phyloP scores from a whole-genome alignment of 2,888 invertebrate species.

The Hypolimnas misippus region DNA sequence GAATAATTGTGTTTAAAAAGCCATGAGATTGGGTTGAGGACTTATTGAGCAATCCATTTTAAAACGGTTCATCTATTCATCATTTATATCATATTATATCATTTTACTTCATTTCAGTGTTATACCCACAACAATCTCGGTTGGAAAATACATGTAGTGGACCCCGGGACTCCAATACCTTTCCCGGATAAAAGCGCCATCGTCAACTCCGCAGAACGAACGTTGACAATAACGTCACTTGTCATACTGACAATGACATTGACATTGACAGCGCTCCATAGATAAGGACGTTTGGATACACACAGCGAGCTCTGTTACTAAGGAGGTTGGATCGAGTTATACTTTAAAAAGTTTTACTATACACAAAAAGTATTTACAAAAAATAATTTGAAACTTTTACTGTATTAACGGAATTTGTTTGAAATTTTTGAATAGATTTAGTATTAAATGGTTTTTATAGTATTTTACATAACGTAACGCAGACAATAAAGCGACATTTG shows the following conservation, averaged over 20 bases:
- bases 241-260: constrained; percentile 35
- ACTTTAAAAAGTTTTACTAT: constrained; percentile 13
- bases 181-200: constrained; percentile 56
- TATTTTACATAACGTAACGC: constrained; percentile 24
- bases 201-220: constrained; percentile 46
- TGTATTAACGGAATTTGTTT: background rate
- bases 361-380: constrained; percentile 4
- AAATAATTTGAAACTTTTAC: constrained; percentile 6
- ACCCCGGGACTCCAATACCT: constrained; percentile 84
- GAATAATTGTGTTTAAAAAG: no score
- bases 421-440: constrained; percentile 5
- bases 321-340: constrained; percentile 12
- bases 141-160: constrained; percentile 95
- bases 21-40: no score
- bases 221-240: constrained; percentile 41
- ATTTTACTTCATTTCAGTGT: constrained; percentile 85
- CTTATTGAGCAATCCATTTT: no score
- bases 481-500: constrained; percentile 44
- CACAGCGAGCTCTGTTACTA: constrained; percentile 51
- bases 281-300: constrained; percentile 54
- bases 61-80: no score
- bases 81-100: no score
- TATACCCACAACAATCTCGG: constrained; percentile 96
- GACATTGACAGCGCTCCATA: constrained; percentile 50
- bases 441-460: background rate